Evolutionary conservation across 2,888 invertebrate genomes (phyloP).

Genomic region (Lasius platythorax): DNA sequence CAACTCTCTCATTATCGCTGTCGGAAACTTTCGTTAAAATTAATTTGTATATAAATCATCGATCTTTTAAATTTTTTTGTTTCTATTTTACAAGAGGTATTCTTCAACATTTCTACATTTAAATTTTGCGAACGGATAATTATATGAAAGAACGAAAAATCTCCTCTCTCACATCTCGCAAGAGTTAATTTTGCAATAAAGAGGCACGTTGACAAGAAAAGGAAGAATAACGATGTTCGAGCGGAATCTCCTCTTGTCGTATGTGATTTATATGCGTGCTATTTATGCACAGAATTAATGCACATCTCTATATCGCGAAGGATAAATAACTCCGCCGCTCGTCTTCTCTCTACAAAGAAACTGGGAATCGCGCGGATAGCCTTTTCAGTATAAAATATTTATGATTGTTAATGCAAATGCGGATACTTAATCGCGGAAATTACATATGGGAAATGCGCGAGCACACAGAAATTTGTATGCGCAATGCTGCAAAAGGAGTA

Average conservation of each 20-base stretch:
- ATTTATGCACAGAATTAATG: conserved; percentile 38
- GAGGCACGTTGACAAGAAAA: conserved; percentile 16
- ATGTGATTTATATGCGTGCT: conserved; percentile 24
- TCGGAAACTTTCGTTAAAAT: neutral
- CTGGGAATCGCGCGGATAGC: conserved; percentile 12
- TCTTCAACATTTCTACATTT: neutral
- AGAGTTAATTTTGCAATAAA: conserved; percentile 8
- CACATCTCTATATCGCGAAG: neutral
- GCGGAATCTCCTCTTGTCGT: conserved; percentile 23
- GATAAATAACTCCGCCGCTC: neutral
- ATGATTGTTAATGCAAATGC: conserved; percentile 16
- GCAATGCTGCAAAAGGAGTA: conserved; percentile 33
- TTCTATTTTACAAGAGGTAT: neutral
- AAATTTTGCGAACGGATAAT: neutral
- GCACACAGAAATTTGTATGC: conserved; percentile 5
- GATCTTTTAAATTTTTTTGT: neutral
- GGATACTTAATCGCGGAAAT: neutral
- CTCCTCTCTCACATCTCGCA: neutral
- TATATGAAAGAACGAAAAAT: neutral
- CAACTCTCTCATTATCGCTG: neutral
- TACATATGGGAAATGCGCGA: neutral
- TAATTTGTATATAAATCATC: neutral
- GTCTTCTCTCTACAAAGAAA: neutral
- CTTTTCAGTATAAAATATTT: conserved; percentile 20
- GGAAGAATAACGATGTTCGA: conserved; percentile 23